phyloP scores from a whole-genome alignment of 2,888 invertebrate species.

The Leuctra nigra region DNA sequence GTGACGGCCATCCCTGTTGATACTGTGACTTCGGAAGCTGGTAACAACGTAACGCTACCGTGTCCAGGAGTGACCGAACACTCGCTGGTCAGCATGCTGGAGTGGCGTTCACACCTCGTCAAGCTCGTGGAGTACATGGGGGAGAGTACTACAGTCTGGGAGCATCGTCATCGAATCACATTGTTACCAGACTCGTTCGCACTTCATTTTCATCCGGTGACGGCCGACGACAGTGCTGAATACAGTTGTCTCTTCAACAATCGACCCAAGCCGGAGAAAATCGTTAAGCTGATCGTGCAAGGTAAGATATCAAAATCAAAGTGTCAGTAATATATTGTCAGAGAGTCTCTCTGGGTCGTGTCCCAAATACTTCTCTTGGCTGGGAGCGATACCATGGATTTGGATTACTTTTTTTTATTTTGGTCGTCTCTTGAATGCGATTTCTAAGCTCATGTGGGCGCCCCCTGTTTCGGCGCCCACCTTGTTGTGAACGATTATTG shows the following conservation, averaged over 20 bases:
- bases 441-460: constrained; percentile 11
- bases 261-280: constrained; percentile 56
- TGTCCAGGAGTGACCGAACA: constrained; percentile 63
- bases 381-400: background rate
- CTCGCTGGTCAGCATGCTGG: constrained; percentile 55
- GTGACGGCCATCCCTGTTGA: constrained; percentile 51
- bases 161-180: constrained; percentile 48
- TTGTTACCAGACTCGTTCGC: constrained; percentile 54
- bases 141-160: constrained; percentile 47
- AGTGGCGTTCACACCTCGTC: constrained; percentile 49
- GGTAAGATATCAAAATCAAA: too few relatives aligned
- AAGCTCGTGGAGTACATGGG: constrained; percentile 48
- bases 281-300: constrained; percentile 59
- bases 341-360: constrained; percentile 1
- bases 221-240: constrained; percentile 56
- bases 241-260: constrained; percentile 63
- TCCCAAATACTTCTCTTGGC: constrained; percentile 7
- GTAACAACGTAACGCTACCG: constrained; percentile 56
- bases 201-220: constrained; percentile 55
- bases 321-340: too few relatives aligned
- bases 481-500: too few relatives aligned
- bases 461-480: too few relatives aligned
- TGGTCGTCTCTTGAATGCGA: constrained; percentile 6
- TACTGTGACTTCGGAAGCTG: constrained; percentile 54
- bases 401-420: background rate